A percentile compares a stretch with the other conserved stretches of the same genome.
Evolutionary conservation across 2,113 vertebrate genomes (phyloP).

Genomic region (Apodemus speciosus): DNA sequence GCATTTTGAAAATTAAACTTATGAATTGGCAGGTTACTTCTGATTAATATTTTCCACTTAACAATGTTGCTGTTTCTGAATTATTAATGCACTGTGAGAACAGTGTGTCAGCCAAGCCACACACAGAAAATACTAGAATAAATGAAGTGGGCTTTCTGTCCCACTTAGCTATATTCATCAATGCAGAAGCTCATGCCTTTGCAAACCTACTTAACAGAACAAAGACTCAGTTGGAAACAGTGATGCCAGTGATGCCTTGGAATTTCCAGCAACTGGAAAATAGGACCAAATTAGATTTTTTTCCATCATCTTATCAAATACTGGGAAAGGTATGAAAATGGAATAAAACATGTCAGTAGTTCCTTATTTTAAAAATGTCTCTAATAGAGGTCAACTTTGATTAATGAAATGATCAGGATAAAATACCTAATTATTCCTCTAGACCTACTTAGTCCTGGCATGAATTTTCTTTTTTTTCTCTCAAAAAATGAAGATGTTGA

Average conservation of each 20-base stretch:
- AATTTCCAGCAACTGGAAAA: conserved; percentile 37
- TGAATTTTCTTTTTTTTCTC: conserved; percentile 34
- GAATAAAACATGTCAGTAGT: conserved; percentile 65
- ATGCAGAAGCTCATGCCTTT: conserved; percentile 33
- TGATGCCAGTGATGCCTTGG: not conserved
- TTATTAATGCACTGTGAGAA: conserved; percentile 24
- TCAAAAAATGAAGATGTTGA: conserved; percentile 49
- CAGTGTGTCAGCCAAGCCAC: conserved; percentile 12
- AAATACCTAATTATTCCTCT: conserved; percentile 68
- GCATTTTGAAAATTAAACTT: conserved; percentile 26
- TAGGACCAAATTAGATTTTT: not conserved
- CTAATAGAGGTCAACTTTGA: conserved; percentile 55
- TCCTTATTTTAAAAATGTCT: conserved; percentile 70
- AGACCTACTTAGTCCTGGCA: conserved; percentile 62
- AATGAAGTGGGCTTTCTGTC: conserved; percentile 26
- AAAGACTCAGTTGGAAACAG: not conserved
- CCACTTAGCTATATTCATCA: conserved; percentile 63
- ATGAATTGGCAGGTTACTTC: conserved; percentile 20
- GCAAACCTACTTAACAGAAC: not conserved
- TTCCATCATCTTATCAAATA: conserved; percentile 59
- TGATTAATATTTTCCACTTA: conserved; percentile 53
- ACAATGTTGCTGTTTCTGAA: conserved; percentile 54
- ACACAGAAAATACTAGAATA: conserved; percentile 62
- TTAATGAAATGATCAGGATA: conserved; percentile 72
- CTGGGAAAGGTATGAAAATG: conserved; percentile 27